These are phyloP conservation scores for Drosophila yooni DNA, from an alignment of 2,888 invertebrate species.

Conservation along the genomic window DNA sequence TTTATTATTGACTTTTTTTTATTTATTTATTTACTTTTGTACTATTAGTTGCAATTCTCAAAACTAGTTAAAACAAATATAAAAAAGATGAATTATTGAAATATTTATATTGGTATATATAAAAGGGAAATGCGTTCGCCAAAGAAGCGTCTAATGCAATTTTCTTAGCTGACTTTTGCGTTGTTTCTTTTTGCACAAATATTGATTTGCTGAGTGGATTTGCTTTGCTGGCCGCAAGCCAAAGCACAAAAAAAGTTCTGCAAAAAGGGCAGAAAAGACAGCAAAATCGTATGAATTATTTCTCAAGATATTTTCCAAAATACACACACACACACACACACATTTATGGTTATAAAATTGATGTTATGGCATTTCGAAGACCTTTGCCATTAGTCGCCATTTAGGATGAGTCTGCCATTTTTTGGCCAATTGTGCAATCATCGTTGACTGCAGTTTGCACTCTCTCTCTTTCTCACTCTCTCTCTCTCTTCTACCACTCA, in stretches of 20 bases:
- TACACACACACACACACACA: background rate
- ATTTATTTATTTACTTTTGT: background rate
- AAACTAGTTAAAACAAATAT: background rate
- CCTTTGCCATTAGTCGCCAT: conserved; percentile 41
- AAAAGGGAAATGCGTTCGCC: conserved; percentile 35
- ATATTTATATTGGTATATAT: background rate
- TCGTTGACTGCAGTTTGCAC: conserved; percentile 50
- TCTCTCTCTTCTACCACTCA: conserved; percentile 13
- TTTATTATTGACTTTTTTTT: background rate
- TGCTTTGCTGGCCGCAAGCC: conserved; percentile 68
- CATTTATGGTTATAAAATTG: conserved; percentile 4
- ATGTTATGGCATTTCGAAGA: conserved; percentile 31
- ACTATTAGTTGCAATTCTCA: background rate
- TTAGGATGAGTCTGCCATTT: conserved; percentile 27
- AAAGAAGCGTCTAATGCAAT: conserved; percentile 35
- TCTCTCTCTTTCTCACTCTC: conserved; percentile 9
- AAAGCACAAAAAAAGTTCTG: conserved; percentile 47
- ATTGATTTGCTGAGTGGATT: conserved; percentile 64
- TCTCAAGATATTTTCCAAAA: conserved; percentile 52
- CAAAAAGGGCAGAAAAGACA: conserved; percentile 41
- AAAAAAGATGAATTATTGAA: background rate
- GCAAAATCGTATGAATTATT: conserved; percentile 50
- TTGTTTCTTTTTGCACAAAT: conserved; percentile 47
- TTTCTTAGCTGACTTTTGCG: conserved; percentile 25
- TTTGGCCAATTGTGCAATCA: conserved; percentile 65